Base-by-base conservation (phyloP, 2,888 invertebrate species). In the Nycteola revayana region DNA sequence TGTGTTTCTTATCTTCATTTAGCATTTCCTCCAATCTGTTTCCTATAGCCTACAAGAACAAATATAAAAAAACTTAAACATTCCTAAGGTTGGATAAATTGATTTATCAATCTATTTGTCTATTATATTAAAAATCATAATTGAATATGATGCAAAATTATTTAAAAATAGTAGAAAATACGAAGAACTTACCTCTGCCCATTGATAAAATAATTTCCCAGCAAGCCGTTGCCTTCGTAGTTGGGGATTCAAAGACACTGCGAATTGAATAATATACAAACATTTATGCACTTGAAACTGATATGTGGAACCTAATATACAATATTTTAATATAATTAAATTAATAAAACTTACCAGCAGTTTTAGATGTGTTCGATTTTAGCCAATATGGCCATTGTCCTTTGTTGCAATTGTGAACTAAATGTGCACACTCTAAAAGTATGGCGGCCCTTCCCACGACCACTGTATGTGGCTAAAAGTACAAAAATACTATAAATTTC, bases 331-430 rank as follows among this genome's bases (percentile, higher is more conserved):
- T n/a, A n/a, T 18, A 18, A 18, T 18, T 3, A 18, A 18, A 18
- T 18, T 18, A 18, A 18, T 18, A 22, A n/a, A 25, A 42, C 64
- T 66, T 57, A 86, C 87, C 69, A 20, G 78, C 69, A 43, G 72
- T 77, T 66, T 88, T 88, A 5, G 75, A 71, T 2, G 75, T 66
- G 49, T 94, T 95, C 5, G 96, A 92, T 78, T 97, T 97, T 92
- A 98, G 95, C 98, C 99, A 99, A 34, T 94, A 93, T 0, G 99
- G 99, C 99, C 99, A 99, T 58, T 98, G 97, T 0, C 98, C 98
- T 70, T 96, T 96, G 77, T 99, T 99, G 78, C 99, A 99, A 51
- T 96, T 93, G 70, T 99, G 98, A 1, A 99, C 98, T 58, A 99
- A 95, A 74, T 98, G 95, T 0, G 98, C 95, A 75, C 98, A 98